Percentiles rank a stretch among this genome's conserved stretches.
These are phyloP conservation scores for Australoheros facetus DNA, from an alignment of 2,797 vertebrate genomes.

Conservation along the genomic window DNA sequence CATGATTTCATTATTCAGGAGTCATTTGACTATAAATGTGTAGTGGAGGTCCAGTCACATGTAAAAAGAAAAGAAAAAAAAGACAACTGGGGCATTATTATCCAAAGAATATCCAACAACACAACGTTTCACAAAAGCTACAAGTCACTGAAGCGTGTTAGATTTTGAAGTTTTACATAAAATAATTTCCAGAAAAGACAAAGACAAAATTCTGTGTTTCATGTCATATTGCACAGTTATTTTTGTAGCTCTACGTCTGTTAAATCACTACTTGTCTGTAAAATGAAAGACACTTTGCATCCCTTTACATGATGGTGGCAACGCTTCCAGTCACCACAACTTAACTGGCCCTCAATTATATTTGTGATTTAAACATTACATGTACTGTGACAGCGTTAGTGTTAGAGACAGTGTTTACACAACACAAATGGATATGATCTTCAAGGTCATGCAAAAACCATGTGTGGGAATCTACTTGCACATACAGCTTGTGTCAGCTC, in stretches of 20 bases:
- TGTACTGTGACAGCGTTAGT: conserved; percentile 30
- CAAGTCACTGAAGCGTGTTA: background rate
- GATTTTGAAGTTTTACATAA: conserved; percentile 15
- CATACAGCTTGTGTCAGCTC: background rate
- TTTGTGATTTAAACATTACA: conserved; percentile 16
- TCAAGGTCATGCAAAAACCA: conserved; percentile 1
- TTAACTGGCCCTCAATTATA: background rate
- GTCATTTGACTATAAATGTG: conserved; percentile 5
- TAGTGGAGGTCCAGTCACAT: conserved; percentile 38
- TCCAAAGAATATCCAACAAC: conserved; percentile 11
- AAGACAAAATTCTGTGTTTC: conserved; percentile 4
- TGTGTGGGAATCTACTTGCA: background rate
- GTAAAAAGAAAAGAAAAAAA: background rate
- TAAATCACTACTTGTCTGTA: background rate
- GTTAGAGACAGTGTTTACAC: conserved; percentile 29
- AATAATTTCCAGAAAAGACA: conserved; percentile 8
- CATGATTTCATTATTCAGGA: conserved; percentile 20
- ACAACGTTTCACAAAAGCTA: conserved; percentile 23
- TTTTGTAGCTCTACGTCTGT: conserved; percentile 28
- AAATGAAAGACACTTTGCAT: conserved; percentile 30
- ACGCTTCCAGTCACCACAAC: conserved; percentile 2
- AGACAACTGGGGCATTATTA: conserved; percentile 1
- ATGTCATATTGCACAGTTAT: conserved; percentile 61
- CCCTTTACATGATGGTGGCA: conserved; percentile 23
- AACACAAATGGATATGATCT: background rate